Conservation (phyloP, 2,888 invertebrate species). For the Acleris holmiana region DNA sequence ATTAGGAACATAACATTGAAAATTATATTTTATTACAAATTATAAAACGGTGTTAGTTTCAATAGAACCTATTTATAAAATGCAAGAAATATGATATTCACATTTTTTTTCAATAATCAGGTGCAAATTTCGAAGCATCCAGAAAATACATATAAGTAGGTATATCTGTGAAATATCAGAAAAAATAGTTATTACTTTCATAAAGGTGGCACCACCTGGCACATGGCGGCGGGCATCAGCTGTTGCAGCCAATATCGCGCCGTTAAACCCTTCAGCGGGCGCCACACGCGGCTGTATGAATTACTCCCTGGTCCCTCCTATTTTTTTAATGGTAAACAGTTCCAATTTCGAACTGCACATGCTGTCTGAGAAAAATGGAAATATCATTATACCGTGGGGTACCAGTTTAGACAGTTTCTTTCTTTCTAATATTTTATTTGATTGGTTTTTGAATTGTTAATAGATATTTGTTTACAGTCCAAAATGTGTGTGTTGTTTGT, state of each 20-base stretch:
- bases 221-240: slow-evolving; percentile 45
- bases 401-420: background rate
- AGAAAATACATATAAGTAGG: background rate
- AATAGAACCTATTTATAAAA: too few species aligned
- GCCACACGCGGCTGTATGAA: slow-evolving; percentile 36
- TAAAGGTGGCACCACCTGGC: slow-evolving; percentile 50
- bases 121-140: background rate
- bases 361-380: slow-evolving; percentile 15
- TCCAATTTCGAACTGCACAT: slow-evolving; percentile 33
- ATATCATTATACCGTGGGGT: background rate
- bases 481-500: too few species aligned
- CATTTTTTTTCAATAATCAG: too few species aligned
- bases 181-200: slow-evolving; percentile 42
- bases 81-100: too few species aligned
- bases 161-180: background rate
- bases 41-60: too few species aligned
- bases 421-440: too few species aligned
- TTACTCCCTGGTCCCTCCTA: slow-evolving; percentile 34
- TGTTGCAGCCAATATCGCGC: slow-evolving; percentile 50
- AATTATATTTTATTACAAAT: too few species aligned
- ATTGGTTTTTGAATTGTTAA: background rate
- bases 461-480: background rate
- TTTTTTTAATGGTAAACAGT: slow-evolving; percentile 29
- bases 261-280: slow-evolving; percentile 41
- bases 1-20: too few species aligned